Conservation (phyloP, 2,888 invertebrate species). For the Trichogramma dendrolimi region DNA sequence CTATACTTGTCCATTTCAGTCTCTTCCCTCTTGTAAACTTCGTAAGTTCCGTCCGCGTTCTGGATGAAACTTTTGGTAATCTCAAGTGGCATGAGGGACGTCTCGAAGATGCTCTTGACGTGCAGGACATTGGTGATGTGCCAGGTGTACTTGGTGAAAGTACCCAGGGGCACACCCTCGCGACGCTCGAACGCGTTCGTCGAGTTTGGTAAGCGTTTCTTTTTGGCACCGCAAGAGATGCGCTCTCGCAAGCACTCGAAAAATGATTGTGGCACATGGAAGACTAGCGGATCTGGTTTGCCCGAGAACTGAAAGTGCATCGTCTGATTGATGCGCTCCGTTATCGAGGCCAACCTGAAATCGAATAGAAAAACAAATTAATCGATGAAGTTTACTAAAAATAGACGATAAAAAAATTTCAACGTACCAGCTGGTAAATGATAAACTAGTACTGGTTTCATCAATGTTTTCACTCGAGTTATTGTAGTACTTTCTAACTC, state of each 20-base stretch:
- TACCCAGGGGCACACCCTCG: conserved; percentile 63
- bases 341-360: conserved; percentile 57
- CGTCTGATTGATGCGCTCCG: conserved; percentile 71
- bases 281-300: conserved; percentile 64
- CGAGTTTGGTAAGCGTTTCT: conserved; percentile 64
- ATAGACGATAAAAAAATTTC: neutral
- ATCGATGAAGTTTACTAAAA: neutral
- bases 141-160: conserved; percentile 69
- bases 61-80: conserved; percentile 64
- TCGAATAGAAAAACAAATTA: neutral
- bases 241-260: conserved; percentile 70
- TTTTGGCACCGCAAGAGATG: conserved; percentile 62
- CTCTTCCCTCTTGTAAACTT: conserved; percentile 51
- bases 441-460: conserved; percentile 48
- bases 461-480: conserved; percentile 42
- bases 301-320: conserved; percentile 69
- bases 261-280: conserved; percentile 68
- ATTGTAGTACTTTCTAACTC: conserved; percentile 42
- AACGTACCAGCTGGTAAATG: conserved; percentile 67
- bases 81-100: conserved; percentile 60
- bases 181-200: conserved; percentile 59
- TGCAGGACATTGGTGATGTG: conserved; percentile 68
- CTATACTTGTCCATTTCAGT: conserved; percentile 48
- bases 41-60: conserved; percentile 61
- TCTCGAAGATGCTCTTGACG: conserved; percentile 71